Evolutionary conservation across 2,113 vertebrate genomes (phyloP), one percentile per base, ranked within the genome.

Genomic region (Nyctibius bracteatus): DNA sequence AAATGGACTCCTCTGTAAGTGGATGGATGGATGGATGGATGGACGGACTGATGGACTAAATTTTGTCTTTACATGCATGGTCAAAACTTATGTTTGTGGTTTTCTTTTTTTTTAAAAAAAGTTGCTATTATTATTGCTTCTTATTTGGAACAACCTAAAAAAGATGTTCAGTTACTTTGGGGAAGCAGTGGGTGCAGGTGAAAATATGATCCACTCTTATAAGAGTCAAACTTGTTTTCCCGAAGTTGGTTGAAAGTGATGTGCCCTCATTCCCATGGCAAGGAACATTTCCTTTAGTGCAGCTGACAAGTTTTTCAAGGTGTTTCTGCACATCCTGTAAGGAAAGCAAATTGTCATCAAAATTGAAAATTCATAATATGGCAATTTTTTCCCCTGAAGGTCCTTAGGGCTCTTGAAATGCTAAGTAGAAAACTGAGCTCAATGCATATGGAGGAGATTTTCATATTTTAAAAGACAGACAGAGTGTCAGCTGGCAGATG

Each of bases 371-470:
- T 85, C 96, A 94, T 94, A 96, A 96, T 97, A 92, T 86, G 72
- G 2, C n/a, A n/a, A n/a, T n/a, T n/a, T n/a, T 91, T 78, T 23
- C 8, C 95, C 97, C 97, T 82, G 95, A 97, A 98, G 94, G 96
- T 96, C 94, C 92, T 92, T 92, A 94, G 92, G 96, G 63, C 90
- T 97, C 96, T 98, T 98, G 96, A 98, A 98, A 96, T 98, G 97
- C 95, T 97, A 97, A 98, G 86, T 46, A 97, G 96, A 95, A 94
- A 96, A 94, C 95, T 19, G 66, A 94, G 93, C 96, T 90, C 88
- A 70, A 82, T 91, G 87, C 85, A 95, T 96, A 92, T 96, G 96
- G 83, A 96, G 90, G 81, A 95, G 94, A 94, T 97, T 96, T 97
- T 98, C 91, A 94, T 65, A 88, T 93, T 95, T 94, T 96, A 97